These are phyloP conservation scores for Pemphredon lugubris DNA, from an alignment of 2,888 invertebrate genomes.

Conservation along the genomic window DNA sequence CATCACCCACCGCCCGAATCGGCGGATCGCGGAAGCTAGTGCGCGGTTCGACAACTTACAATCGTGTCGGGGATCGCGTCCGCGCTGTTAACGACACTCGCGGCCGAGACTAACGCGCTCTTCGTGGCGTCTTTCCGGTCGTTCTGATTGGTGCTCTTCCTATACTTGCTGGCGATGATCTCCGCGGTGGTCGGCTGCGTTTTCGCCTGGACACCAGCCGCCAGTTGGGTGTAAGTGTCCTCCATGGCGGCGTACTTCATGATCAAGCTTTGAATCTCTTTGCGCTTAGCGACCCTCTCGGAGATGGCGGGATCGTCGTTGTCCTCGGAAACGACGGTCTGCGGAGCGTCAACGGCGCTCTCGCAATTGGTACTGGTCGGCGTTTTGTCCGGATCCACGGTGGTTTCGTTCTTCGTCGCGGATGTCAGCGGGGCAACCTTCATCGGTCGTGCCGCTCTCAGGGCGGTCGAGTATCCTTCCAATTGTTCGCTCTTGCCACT, in stretches of 20 bases:
- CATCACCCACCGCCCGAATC: slow-evolving; percentile 19
- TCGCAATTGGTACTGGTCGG: slow-evolving; percentile 64
- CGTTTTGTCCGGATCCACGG: slow-evolving; percentile 78
- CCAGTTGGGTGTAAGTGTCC: slow-evolving; percentile 85
- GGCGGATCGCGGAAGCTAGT: slow-evolving; percentile 16
- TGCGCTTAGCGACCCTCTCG: slow-evolving; percentile 90
- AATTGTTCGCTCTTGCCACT: slow-evolving; percentile 85
- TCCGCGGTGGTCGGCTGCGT: slow-evolving; percentile 68
- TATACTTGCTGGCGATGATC: slow-evolving; percentile 79
- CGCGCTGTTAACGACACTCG: slow-evolving; percentile 56
- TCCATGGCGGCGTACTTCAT: slow-evolving; percentile 91
- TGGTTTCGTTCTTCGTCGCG: slow-evolving; percentile 5
- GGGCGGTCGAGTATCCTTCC: slow-evolving; percentile 79
- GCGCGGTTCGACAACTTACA: slow-evolving; percentile 66
- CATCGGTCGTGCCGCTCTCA: slow-evolving; percentile 81
- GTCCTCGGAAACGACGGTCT: slow-evolving; percentile 76
- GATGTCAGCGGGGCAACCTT: slow-evolving; percentile 80
- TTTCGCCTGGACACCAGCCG: slow-evolving; percentile 77
- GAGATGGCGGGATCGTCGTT: slow-evolving; percentile 84
- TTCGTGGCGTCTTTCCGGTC: slow-evolving; percentile 48
- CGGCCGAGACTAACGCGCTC: slow-evolving; percentile 29
- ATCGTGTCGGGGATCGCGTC: slow-evolving; percentile 59
- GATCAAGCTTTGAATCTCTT: slow-evolving; percentile 91
- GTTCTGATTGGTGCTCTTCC: slow-evolving; percentile 56
- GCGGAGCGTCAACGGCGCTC: slow-evolving; percentile 74